Conservation (phyloP, 2,888 invertebrate species). For the Subacronicta megacephala region DNA sequence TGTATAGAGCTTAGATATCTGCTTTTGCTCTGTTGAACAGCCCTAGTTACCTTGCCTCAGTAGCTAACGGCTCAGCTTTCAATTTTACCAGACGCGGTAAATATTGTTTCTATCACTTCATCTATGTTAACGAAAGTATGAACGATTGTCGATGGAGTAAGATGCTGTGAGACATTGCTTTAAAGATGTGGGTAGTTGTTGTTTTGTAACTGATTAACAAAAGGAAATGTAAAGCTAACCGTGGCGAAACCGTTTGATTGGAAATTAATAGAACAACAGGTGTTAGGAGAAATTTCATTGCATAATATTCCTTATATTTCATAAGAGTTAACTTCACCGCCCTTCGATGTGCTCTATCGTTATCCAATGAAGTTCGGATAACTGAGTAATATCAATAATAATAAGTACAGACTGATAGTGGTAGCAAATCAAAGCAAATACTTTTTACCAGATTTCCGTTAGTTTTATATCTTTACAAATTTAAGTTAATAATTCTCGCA, state of each 20-base stretch:
- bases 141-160: slow-evolving; percentile 23
- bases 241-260: slow-evolving; percentile 15
- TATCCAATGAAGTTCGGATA: too few relatives aligned
- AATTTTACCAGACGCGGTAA: slow-evolving; percentile 41
- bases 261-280: not conserved
- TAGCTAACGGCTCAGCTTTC: slow-evolving; percentile 36
- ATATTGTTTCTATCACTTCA: slow-evolving; percentile 47
- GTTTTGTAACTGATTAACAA: slow-evolving; percentile 32
- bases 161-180: slow-evolving; percentile 20
- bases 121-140: slow-evolving; percentile 45
- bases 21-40: not conserved
- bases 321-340: not conserved
- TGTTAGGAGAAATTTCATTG: not conserved
- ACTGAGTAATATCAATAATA: too few relatives aligned
- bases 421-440: too few relatives aligned
- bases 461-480: too few relatives aligned
- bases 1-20: too few relatives aligned
- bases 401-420: too few relatives aligned
- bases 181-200: slow-evolving; percentile 35
- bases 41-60: slow-evolving; percentile 21
- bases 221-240: slow-evolving; percentile 23
- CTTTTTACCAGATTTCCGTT: too few relatives aligned
- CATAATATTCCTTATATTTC: slow-evolving; percentile 2
- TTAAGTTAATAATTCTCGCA: too few relatives aligned
- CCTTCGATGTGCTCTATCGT: too few relatives aligned